Evolutionary conservation across 2,113 vertebrate genomes (phyloP), one percentile per base, ranked within the genome.

Genomic region (Scytalopus superciliaris): DNA sequence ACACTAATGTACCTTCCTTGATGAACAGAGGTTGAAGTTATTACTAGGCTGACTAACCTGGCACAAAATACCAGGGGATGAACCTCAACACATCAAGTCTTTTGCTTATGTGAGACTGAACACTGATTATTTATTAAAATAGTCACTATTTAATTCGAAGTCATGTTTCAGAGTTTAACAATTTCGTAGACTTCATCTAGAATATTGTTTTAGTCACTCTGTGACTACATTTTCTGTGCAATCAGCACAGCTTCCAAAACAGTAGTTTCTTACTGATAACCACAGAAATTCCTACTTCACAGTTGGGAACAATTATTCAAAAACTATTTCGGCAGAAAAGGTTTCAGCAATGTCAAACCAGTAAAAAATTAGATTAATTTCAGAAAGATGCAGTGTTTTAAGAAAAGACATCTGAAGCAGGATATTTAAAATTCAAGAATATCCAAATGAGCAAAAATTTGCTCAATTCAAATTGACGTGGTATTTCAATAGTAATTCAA

Each of bases 1-100:
- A 42, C 31, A 64, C 66, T 87, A 49, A 70, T 24, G 49, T 53
- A 75, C 8, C 33, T 80, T 94, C 79, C 63, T 47, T 76, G 83
- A 87, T 84, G 83, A 94, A 93, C 22, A 25, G 11, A 89, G 72
- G 59, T 57, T 84, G 60, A 96, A 84, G 87, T 70, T 40, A 96
- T 53, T 52, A 40, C 17, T 21, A 53, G 50, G 73, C 47, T 93
- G 89, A 96, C 55, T 53, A 84, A 84, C 23, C 44, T 67, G 59
- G 27, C 60, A 55, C 67, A 67, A 83, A 95, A 75, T 8, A 64
- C 53, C 63, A 68, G 2, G 14, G 35, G 37, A 55, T 39, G 40
- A 92, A 55, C 42, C 44, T 27, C 66, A 68, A 67, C 81, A 66
- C 13, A 57, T 35, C 57, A 40, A 10, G 22, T 44, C 67, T 67